Conservation (phyloP, 2,888 invertebrate genomes). For the Seira musarum region DNA sequence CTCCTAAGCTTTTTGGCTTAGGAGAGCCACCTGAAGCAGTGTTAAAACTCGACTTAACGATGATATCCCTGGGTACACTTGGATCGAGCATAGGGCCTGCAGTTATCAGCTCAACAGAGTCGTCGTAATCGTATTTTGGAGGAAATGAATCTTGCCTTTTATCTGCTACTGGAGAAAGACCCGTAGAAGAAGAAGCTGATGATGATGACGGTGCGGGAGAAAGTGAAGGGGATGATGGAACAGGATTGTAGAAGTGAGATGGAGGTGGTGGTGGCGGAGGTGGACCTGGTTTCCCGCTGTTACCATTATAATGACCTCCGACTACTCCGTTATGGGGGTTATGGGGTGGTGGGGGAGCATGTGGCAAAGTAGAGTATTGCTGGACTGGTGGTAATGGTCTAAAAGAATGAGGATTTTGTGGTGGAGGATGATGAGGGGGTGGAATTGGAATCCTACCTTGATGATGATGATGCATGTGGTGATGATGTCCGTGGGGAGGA, state of each 20-base stretch:
- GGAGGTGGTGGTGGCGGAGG: too few relatives aligned
- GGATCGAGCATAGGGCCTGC: slow-evolving; percentile 57
- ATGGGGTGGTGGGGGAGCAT: slow-evolving; percentile 12
- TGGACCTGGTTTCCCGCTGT: slow-evolving; percentile 28
- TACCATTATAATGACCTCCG: slow-evolving; percentile 13
- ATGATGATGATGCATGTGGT: slow-evolving; percentile 3
- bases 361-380: slow-evolving; percentile 2
- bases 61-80: slow-evolving; percentile 60
- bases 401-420: not conserved
- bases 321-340: slow-evolving; percentile 16
- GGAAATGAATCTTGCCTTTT: slow-evolving; percentile 29
- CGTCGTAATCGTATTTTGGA: slow-evolving; percentile 60
- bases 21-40: slow-evolving; percentile 39
- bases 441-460: slow-evolving; percentile 32
- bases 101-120: slow-evolving; percentile 61
- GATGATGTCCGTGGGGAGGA: slow-evolving; percentile 23
- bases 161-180: slow-evolving; percentile 13
- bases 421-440: slow-evolving; percentile 1
- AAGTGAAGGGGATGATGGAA: slow-evolving; percentile 13
- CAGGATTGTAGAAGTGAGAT: slow-evolving; percentile 31
- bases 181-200: slow-evolving; percentile 14
- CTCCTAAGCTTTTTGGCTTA: slow-evolving; percentile 42
- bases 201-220: not conserved
- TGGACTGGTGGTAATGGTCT: slow-evolving; percentile 22
- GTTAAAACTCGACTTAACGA: slow-evolving; percentile 65